Evolutionary conservation across 1,140 invertebrate species (phyloP).

Genomic region (Frieseomelitta varia): DNA sequence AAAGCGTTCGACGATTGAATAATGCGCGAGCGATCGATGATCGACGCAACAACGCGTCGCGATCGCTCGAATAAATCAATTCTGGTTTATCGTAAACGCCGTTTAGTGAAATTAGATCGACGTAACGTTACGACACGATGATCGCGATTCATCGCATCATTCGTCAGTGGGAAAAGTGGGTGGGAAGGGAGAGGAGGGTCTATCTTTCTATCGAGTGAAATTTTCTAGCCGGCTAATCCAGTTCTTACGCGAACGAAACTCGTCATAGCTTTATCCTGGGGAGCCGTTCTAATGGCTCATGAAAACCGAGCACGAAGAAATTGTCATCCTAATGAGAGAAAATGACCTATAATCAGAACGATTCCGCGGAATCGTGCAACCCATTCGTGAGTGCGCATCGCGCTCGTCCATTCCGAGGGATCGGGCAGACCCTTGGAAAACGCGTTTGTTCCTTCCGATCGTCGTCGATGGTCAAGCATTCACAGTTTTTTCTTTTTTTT

Average conservation of each 20-base stretch:
- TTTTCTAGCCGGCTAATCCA: conserved; percentile 13
- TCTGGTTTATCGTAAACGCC: not conserved
- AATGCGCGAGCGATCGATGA: conserved; percentile 22
- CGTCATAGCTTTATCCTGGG: not conserved
- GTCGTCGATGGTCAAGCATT: conserved; percentile 14
- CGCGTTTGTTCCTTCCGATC: not conserved
- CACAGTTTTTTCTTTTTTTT: not conserved
- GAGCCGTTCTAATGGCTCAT: conserved; percentile 30
- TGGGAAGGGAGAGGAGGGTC: too few relatives aligned
- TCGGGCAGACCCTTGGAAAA: not conserved
- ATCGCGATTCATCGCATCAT: not conserved
- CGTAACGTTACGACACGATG: not conserved
- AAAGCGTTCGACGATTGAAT: not conserved
- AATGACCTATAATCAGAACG: conserved; percentile 53
- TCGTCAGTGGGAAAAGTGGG: not conserved
- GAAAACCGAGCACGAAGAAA: conserved; percentile 34
- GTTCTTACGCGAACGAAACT: conserved; percentile 17
- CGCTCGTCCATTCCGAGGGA: not conserved
- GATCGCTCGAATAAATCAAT: conserved; percentile 17
- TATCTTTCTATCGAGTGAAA: conserved; percentile 19
- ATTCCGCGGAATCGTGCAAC: not conserved
- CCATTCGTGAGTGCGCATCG: not conserved
- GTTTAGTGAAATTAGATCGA: not conserved
- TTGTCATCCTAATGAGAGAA: conserved; percentile 33
- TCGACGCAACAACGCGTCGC: not conserved